phyloP scores from a whole-genome alignment of 2,797 vertebrate genomes.

The Chaunax sp. region DNA sequence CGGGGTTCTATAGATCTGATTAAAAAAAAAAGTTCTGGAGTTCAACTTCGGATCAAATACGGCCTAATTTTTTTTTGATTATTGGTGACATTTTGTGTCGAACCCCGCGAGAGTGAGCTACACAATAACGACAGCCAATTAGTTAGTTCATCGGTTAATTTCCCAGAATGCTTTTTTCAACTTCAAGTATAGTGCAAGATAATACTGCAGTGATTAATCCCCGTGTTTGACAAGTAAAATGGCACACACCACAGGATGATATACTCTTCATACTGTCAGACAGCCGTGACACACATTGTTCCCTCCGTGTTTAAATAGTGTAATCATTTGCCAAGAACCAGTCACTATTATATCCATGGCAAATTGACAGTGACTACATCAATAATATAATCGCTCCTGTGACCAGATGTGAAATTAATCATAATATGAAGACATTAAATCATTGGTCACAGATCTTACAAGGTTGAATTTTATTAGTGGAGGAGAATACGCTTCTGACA shows the following conservation, averaged over 20 bases:
- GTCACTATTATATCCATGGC: slow-evolving; percentile 63
- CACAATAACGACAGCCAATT: too few relatives aligned
- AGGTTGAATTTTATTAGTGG: slow-evolving; percentile 53
- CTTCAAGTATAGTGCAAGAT: neutral
- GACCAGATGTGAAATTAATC: slow-evolving; percentile 75
- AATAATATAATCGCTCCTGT: slow-evolving; percentile 74
- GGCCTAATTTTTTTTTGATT: neutral
- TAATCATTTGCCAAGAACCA: slow-evolving; percentile 70
- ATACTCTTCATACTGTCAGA: neutral
- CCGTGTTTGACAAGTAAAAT: slow-evolving; percentile 13
- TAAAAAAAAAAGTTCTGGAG: neutral
- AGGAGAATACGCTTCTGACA: slow-evolving; percentile 40
- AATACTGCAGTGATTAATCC: neutral
- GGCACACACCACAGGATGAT: slow-evolving; percentile 4
- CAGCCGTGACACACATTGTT: slow-evolving; percentile 49
- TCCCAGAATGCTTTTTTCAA: too few relatives aligned
- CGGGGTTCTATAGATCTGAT: neutral
- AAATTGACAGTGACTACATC: slow-evolving; percentile 72
- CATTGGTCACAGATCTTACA: slow-evolving; percentile 62
- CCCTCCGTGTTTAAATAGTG: slow-evolving; percentile 57
- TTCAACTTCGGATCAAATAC: neutral
- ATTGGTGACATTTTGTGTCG: neutral
- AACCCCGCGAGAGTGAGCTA: neutral
- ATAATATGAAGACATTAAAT: slow-evolving; percentile 70
- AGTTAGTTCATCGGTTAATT: too few relatives aligned